A percentile compares a stretch with the other conserved stretches of the same genome.
Evolutionary conservation across 2,888 invertebrate species (phyloP).

Genomic region (Cheilosia variabilis): DNA sequence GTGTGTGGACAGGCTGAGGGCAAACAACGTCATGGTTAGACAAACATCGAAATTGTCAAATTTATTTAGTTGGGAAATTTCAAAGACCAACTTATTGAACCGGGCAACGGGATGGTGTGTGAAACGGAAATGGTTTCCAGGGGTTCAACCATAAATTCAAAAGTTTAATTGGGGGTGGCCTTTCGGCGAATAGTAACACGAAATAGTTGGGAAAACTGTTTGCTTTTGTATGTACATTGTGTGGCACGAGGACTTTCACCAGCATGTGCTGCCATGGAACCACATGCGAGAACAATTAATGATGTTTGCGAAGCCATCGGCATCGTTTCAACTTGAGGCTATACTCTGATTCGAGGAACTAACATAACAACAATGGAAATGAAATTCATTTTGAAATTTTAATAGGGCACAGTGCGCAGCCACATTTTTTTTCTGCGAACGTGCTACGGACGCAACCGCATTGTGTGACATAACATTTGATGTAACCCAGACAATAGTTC

Average conservation of each 20-base stretch:
- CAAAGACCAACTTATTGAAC: conserved; percentile 10
- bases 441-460: too few species aligned
- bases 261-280: neutral
- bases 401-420: too few species aligned
- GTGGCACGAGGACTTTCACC: neutral
- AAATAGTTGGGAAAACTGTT: conserved; percentile 22
- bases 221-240: conserved; percentile 15
- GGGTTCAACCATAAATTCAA: conserved; percentile 9
- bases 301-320: conserved; percentile 10
- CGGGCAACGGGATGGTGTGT: neutral
- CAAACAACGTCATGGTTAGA: conserved; percentile 19
- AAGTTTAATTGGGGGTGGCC: conserved; percentile 14
- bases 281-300: neutral
- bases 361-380: neutral
- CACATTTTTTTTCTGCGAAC: too few species aligned
- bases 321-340: neutral
- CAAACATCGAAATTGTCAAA: conserved; percentile 52
- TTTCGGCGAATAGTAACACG: conserved; percentile 12
- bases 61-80: conserved; percentile 37
- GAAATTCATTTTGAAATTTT: too few species aligned
- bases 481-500: too few species aligned
- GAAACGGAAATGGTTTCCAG: neutral
- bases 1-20: neutral
- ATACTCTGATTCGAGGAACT: neutral
- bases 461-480: too few species aligned